These are phyloP conservation scores for Macropus fuliginosus DNA, from an alignment of 2,797 vertebrate genomes.

Conservation along the genomic window DNA sequence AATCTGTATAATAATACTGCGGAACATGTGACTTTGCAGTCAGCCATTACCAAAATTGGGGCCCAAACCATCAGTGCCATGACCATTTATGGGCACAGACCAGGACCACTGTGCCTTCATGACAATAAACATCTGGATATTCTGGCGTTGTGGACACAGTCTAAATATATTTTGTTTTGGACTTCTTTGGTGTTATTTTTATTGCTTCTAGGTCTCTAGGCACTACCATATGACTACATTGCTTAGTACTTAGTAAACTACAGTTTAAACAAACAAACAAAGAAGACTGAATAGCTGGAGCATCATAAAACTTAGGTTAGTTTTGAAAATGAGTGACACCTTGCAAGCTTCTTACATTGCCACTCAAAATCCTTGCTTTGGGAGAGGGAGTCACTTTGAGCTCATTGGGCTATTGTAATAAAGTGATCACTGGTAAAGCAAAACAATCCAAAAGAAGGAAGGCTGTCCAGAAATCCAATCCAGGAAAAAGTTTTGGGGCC, in stretches of 20 bases:
- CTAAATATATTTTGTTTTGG: background rate
- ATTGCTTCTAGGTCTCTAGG: background rate
- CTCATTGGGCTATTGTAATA: slow-evolving; percentile 42
- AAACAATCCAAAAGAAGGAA: slow-evolving; percentile 12
- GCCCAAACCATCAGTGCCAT: background rate
- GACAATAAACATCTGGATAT: background rate
- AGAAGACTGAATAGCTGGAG: background rate
- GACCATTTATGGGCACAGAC: background rate
- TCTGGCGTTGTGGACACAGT: background rate
- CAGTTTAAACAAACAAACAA: background rate
- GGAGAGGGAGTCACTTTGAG: background rate
- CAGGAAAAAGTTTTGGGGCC: background rate
- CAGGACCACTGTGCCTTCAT: background rate
- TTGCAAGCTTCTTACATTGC: slow-evolving; percentile 18
- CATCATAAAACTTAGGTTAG: background rate
- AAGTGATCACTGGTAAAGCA: slow-evolving; percentile 4
- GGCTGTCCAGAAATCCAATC: slow-evolving; percentile 1
- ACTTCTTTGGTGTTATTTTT: slow-evolving; percentile 22
- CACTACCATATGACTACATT: background rate
- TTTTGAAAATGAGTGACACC: background rate
- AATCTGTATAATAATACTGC: background rate
- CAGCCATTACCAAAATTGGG: background rate
- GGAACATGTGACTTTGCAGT: background rate
- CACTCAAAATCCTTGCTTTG: slow-evolving; percentile 38
- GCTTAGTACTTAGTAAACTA: background rate